Conservation (phyloP, 1,140 invertebrate species). For the Arctopsyche grandis region DNA sequence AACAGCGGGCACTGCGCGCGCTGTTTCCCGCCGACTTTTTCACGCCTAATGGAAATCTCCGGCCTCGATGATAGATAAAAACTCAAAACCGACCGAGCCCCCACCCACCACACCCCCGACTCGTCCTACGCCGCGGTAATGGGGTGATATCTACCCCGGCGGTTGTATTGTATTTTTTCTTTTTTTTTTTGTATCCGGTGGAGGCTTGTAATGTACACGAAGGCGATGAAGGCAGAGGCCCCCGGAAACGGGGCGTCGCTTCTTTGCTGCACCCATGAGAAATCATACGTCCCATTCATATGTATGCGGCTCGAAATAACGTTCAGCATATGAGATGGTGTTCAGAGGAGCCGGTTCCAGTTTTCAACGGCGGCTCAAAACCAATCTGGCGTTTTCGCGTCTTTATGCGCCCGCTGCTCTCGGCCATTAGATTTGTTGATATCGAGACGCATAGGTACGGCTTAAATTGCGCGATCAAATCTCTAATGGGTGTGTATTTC, state of each 20-base stretch:
- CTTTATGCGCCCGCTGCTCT: neutral
- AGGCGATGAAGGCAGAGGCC: slow-evolving; percentile 31
- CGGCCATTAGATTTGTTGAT: slow-evolving; percentile 1
- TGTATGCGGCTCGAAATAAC: slow-evolving; percentile 53
- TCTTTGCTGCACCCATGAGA: slow-evolving; percentile 55
- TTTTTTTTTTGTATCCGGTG: neutral
- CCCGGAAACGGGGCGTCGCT: slow-evolving; percentile 47
- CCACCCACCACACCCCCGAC: neutral
- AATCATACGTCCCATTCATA: slow-evolving; percentile 55
- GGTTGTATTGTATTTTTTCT: slow-evolving; percentile 11
- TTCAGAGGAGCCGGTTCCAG: neutral
- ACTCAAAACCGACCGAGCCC: neutral
- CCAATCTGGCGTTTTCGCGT: slow-evolving; percentile 51
- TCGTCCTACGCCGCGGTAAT: slow-evolving; percentile 2
- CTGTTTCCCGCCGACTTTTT: slow-evolving; percentile 43
- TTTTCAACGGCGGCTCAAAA: slow-evolving; percentile 1
- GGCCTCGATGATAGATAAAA: slow-evolving; percentile 48
- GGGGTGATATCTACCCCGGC: slow-evolving; percentile 29
- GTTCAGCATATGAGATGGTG: slow-evolving; percentile 52
- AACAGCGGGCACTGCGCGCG: slow-evolving; percentile 47
- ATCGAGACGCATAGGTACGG: neutral
- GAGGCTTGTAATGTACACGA: slow-evolving; percentile 10
- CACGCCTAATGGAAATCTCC: slow-evolving; percentile 51
- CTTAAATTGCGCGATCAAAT: neutral
- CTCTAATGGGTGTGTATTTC: too few species aligned